Percentiles rank a stretch among this genome's conserved stretches.
These are phyloP conservation scores for Phymastichus coffea DNA, from an alignment of 1,140 invertebrate species.

Conservation along the genomic window DNA sequence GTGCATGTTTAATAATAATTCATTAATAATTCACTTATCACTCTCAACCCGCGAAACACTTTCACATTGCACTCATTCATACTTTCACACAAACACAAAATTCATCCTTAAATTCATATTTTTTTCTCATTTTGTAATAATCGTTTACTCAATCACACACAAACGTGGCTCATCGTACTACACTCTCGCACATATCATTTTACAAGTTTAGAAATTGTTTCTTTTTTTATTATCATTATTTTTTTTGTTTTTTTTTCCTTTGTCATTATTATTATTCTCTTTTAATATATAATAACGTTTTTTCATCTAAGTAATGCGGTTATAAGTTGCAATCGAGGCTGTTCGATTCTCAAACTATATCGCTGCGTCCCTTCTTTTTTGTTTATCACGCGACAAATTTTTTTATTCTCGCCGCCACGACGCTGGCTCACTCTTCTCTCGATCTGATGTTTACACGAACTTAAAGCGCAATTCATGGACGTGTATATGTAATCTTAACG, in stretches of 20 bases:
- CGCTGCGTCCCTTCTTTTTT: too few species aligned
- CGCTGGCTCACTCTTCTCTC: conserved; percentile 5
- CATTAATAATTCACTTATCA: conserved; percentile 41
- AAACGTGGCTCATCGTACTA: conserved; percentile 32
- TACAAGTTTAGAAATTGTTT: conserved; percentile 31
- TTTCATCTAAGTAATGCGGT: conserved; percentile 33
- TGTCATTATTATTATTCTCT: conserved; percentile 17
- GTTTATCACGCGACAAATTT: neutral
- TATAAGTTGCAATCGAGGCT: conserved; percentile 29
- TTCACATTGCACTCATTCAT: conserved; percentile 35
- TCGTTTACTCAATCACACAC: conserved; percentile 37
- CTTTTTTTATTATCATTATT: too few species aligned
- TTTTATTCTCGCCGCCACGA: conserved; percentile 4
- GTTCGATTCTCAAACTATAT: too few species aligned
- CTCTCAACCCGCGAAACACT: conserved; percentile 31
- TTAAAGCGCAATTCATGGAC: conserved; percentile 22
- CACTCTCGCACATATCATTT: conserved; percentile 31
- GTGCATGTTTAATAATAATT: conserved; percentile 47
- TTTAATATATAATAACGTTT: conserved; percentile 23
- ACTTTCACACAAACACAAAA: conserved; percentile 31
- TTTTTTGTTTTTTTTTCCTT: conserved; percentile 23
- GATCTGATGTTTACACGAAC: conserved; percentile 17
- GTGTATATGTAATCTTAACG: conserved; percentile 21
- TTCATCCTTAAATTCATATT: conserved; percentile 27
- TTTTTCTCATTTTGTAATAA: conserved; percentile 29